Evolutionary conservation across 1,140 invertebrate genomes (phyloP), one percentile per base, ranked within the genome.

Genomic region (Oncopodura yosiiana): DNA sequence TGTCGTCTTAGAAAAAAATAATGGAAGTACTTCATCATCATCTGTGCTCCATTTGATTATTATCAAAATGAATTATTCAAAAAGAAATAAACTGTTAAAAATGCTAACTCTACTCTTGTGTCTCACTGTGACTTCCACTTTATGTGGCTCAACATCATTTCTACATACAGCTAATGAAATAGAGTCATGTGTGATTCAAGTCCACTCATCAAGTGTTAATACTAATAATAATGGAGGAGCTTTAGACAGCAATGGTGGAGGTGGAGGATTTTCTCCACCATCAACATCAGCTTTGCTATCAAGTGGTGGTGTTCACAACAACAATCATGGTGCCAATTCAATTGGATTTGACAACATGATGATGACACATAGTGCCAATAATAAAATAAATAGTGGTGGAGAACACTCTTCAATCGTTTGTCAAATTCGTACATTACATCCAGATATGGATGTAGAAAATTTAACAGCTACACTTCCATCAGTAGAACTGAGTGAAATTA

Each of bases 371-470:
- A n/a, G 38, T 18, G 38, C 19, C 42, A 9, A 24, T 24, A n/a
- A n/a, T n/a, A n/a, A n/a, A n/a, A n/a, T n/a, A n/a, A n/a, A n/a
- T 26, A 6, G 14, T 36, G 56, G 36, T 14, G 52, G 32, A 12
- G 52, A 49, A 12, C 54, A 56, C 36, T 56, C 49, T 9, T 26
- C 30, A 12, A 49, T 62, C 30, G 21, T 58, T n/a, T 64, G 62
- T 52, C 51, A 60, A 39, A 58, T 64, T 39, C 58, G 62, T 23
- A 61, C 55, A 27, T 41, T 64, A n/a, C 58, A 64, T 30, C 44
- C 52, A 5, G 53, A 58, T 3, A 27, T 64, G 21, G 58, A 64
- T 41, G 27, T 64, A 23, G 57, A 60, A 23, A 63, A 63, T 53
- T 44, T 63, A 29, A 58, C 56, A 11, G 27, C 37, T n/a, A 29